These are phyloP conservation scores for Paraplagusia blochii DNA, from an alignment of 2,113 vertebrate species.

Conservation along the genomic window DNA sequence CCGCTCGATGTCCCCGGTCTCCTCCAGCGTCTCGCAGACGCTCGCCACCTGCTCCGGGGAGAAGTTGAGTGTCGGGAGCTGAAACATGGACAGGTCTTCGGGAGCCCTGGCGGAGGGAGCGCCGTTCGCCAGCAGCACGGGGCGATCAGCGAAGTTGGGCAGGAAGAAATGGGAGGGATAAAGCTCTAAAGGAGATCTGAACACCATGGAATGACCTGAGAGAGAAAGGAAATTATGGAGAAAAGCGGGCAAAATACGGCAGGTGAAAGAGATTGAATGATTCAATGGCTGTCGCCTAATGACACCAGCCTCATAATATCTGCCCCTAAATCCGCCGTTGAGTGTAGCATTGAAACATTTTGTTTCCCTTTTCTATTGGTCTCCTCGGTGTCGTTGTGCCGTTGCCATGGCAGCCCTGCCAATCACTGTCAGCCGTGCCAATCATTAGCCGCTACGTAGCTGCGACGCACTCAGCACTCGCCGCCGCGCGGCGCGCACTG, in stretches of 20 bases:
- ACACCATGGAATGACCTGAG: constrained; percentile 99
- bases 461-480: constrained; percentile 92
- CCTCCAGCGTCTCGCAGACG: constrained; percentile 99
- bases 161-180: constrained; percentile 99
- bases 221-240: constrained; percentile 84
- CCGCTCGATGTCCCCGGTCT: constrained; percentile 98
- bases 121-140: constrained; percentile 91
- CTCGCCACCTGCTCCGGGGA: constrained; percentile 99
- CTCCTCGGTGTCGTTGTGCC: constrained; percentile 96
- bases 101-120: constrained; percentile 89
- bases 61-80: constrained; percentile 99
- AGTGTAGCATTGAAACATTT: constrained; percentile 99
- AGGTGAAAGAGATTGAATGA: constrained; percentile 95
- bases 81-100: constrained; percentile 99
- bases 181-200: constrained; percentile 99
- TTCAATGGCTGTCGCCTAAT: constrained; percentile 98
- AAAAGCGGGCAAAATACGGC: constrained; percentile 77
- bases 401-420: constrained; percentile 99
- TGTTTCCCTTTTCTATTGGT: constrained; percentile 99
- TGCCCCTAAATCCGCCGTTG: constrained; percentile 99
- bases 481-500: constrained; percentile 79
- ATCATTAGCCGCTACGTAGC: constrained; percentile 98
- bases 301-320: constrained; percentile 99
- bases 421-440: constrained; percentile 99
- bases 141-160: constrained; percentile 98